Evolutionary conservation across 1,140 invertebrate genomes (phyloP), one percentile per base, ranked within the genome.

Genomic region (Meloidogyne floridensis): DNA sequence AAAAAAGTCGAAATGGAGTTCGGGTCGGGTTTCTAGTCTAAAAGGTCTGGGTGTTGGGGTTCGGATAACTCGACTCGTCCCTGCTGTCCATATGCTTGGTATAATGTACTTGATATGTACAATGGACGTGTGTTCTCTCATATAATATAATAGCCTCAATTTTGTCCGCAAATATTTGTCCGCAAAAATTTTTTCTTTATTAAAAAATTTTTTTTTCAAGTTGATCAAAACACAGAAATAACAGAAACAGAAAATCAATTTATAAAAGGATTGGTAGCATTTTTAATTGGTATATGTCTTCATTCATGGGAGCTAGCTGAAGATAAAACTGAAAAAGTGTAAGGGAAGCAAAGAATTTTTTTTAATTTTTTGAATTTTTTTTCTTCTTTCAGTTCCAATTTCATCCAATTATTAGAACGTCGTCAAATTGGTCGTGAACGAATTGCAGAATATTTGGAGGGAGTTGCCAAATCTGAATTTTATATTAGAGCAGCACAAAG

Each of bases 401-500:
- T 98, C 8, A 92, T 93, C 56, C 94, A 96, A 89, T 92, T 98
- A 81, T 93, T 99, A 20, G 93, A 94, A 75, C 96, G 96, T 87
- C 92, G 97, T 82, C 59, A 65, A 6, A 94, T 99, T 82, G 96
- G 96, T 10, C 91, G 95, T 72, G 97, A 99, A 91, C 93, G 93
- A 69, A 96, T 96, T 91, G 93, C 94, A 80, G 94, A 95, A 85
- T 95, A 95, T 88, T 92, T 99, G 74, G 93, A 93, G 74, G 94
- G 95, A 82, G 94, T 98, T 65, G 93, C 94, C 0, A 93, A 94
- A 80, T 95, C 96, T 87, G 96, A 98, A 91, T 92, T 93, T 53
- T 99, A 98, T 91, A 95, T 94, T 53, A 93, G 93, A 89, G 95
- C 96, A 51, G 93, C 95, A 2, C 98, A 98, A 91, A 95, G 95